Percentiles rank a stretch among this genome's conserved stretches.
phyloP scores from a whole-genome alignment of 2,113 vertebrate species.

The Lagopus leucura region DNA sequence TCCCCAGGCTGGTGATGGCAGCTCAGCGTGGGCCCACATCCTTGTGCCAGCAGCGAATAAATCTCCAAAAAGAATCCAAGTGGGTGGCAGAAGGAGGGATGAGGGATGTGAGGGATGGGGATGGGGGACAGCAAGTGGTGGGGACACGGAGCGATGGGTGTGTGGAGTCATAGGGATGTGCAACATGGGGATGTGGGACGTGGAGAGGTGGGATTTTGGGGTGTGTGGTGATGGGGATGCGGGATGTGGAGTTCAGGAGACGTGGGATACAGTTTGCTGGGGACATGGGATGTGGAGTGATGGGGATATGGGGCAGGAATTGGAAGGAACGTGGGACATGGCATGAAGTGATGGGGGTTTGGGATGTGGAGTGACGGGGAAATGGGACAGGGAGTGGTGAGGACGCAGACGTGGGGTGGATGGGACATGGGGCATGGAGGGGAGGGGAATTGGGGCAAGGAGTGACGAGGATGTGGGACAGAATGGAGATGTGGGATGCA shows the following conservation, averaged over 20 bases:
- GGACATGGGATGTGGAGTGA: too few relatives aligned
- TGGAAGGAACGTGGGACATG: neutral
- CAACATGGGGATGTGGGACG: neutral
- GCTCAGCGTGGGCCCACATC: neutral
- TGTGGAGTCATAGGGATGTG: neutral
- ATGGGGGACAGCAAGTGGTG: neutral
- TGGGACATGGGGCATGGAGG: neutral
- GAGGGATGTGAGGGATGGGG: neutral
- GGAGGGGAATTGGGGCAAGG: too few relatives aligned
- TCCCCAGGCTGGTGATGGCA: fast-evolving
- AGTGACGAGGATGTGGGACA: too few relatives aligned
- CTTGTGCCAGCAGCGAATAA: neutral
- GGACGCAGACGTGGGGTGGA: neutral
- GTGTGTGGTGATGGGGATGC: neutral
- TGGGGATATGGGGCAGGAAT: neutral
- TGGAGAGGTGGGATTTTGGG: neutral
- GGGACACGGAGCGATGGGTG: neutral
- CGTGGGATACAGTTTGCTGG: too few relatives aligned
- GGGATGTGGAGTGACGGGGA: too few relatives aligned
- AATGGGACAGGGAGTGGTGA: too few relatives aligned
- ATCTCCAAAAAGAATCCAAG: neutral
- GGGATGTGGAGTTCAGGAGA: neutral
- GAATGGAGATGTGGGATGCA: too few relatives aligned
- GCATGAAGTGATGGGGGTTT: neutral
- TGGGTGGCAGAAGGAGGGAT: neutral